Evolutionary conservation across 2,113 vertebrate species (phyloP).

Genomic region (Erythrolamprus reginae): DNA sequence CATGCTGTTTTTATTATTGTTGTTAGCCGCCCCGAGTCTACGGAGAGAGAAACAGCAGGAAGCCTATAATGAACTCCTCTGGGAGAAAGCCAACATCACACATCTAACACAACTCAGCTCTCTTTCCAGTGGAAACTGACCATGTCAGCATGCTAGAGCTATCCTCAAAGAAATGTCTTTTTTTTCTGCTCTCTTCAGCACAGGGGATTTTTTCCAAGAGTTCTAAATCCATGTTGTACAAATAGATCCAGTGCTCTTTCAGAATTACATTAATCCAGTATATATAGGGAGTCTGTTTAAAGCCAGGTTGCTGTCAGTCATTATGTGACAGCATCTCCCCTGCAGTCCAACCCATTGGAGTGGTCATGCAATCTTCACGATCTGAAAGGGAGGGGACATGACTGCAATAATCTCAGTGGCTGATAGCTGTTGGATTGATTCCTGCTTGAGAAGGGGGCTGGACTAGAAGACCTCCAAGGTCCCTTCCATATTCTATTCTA

Average conservation of each 20-base stretch:
- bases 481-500: no score
- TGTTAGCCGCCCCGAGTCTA: no score
- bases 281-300: not conserved
- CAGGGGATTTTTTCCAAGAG: not conserved
- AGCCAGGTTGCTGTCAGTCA: not conserved
- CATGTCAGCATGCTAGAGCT: not conserved
- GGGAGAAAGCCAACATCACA: not conserved
- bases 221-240: not conserved
- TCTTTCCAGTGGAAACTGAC: not conserved
- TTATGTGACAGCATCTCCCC: not conserved
- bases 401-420: not conserved
- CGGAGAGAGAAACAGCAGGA: not conserved
- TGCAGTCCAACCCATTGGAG: not conserved
- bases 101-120: not conserved
- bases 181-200: not conserved
- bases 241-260: not conserved
- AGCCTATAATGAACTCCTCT: not conserved
- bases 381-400: not conserved
- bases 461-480: no score
- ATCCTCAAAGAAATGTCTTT: not conserved
- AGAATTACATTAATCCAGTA: not conserved
- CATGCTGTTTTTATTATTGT: no score
- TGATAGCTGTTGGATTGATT: no score
- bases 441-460: no score
- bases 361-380: not conserved